Evolutionary conservation across 2,113 vertebrate genomes (phyloP).

Genomic region (Pseudonaja textilis): DNA sequence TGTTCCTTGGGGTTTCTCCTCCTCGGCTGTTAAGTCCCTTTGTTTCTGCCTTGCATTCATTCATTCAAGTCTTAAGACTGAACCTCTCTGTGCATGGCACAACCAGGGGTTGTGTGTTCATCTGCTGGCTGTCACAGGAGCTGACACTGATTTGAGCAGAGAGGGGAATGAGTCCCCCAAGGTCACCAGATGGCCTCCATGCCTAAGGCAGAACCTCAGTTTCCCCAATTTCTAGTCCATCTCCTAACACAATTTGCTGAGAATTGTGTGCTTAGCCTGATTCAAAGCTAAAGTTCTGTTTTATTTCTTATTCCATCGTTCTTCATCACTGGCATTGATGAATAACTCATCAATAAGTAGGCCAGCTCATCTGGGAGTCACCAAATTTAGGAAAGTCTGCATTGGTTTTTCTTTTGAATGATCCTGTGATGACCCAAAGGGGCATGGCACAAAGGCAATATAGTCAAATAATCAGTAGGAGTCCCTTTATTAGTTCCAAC

Average conservation of each 20-base stretch:
- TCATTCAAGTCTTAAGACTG: not conserved
- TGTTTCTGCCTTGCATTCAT: not conserved
- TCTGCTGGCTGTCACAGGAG: not conserved
- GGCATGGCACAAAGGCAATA: too few relatives aligned
- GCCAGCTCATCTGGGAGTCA: not conserved
- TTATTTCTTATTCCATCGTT: not conserved
- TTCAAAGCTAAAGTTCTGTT: not conserved
- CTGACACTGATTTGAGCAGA: not conserved
- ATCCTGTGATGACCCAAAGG: too few relatives aligned
- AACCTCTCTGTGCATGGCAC: not conserved
- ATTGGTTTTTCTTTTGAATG: not conserved
- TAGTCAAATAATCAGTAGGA: too few relatives aligned
- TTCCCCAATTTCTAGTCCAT: too few relatives aligned
- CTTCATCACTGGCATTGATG: not conserved
- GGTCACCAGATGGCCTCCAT: not conserved
- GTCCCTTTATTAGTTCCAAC: too few relatives aligned
- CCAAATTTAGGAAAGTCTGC: not conserved
- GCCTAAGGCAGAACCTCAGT: not conserved
- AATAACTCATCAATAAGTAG: not conserved
- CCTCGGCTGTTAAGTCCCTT: not conserved
- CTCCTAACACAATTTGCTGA: not conserved
- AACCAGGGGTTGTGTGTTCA: not conserved
- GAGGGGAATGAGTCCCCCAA: not conserved
- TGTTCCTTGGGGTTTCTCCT: not conserved
- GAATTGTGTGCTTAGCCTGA: not conserved